Base-by-base conservation (phyloP, 1,140 invertebrate species). In the Contarinia nasturtii region DNA sequence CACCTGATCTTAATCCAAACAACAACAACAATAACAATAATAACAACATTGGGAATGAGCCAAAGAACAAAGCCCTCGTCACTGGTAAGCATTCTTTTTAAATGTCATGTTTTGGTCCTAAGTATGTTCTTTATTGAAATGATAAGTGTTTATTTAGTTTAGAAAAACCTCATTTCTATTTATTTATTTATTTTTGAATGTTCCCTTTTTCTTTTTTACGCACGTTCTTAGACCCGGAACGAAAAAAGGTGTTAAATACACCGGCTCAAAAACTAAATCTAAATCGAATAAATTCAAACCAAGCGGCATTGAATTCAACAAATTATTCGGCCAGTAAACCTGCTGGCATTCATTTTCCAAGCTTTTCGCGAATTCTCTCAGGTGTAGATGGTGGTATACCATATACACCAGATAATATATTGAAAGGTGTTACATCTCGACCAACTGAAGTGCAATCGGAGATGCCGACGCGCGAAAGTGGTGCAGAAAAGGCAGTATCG, bases 351-450 rank as follows among this genome's bases (percentile, higher is more conserved):
- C 68, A 81, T 60, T 70, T 68, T 61, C 71, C 79, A 1, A 82
- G 79, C 47, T 84, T 87, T 49, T 80, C 80, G 0, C 68, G 84
- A 42, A 86, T 88, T 53, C 64, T 88, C 1, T 81, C 78, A 8
- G 82, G 83, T 1, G 83, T 82, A 36, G 85, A 82, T 57, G 83
- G 83, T 1, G 66, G 79, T 7, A 84, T 82, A 52, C 78, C 83
- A 49, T 80, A 84, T 50, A 79, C 83, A 38, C 78, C 82, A 0
- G 80, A 81, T 46, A 76, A 82, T 14, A 58, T 83, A 0, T 59
- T 82, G 10, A 67, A 78, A 41, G 77, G 79, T 0, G 70, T 81
- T 8, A 75, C 80, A 0, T 76, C 76, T 3, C 77, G 53, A 17
- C 61, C 61, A 7, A 49, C 41, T 19, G 44, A 17, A 33, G 36